Percentiles rank a stretch among this genome's conserved stretches.
Evolutionary conservation across 2,113 vertebrate genomes (phyloP).

Genomic region (Brachypteracias leptosomus): DNA sequence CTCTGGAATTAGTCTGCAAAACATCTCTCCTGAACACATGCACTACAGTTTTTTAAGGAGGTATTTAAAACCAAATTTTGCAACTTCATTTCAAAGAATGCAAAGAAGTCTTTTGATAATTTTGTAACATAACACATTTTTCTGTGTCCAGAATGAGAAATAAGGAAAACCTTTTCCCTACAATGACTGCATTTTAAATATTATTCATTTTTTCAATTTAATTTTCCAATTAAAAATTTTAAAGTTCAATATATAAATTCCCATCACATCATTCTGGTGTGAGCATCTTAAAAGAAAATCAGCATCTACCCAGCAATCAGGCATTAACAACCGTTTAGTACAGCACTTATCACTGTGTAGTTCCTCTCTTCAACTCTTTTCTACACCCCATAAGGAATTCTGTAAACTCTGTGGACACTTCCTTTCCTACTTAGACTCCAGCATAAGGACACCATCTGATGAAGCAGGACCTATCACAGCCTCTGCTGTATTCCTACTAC

Average conservation of each 20-base stretch:
- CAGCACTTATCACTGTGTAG: neutral
- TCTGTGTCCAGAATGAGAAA: neutral
- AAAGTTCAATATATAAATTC: neutral
- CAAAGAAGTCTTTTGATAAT: neutral
- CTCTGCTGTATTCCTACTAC: neutral
- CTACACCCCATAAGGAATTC: rapidly evolving
- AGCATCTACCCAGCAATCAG: neutral
- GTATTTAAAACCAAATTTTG: neutral
- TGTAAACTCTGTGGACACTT: neutral
- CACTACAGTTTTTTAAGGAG: neutral
- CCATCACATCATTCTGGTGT: neutral
- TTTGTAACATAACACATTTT: neutral
- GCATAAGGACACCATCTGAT: neutral
- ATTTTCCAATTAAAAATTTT: neutral
- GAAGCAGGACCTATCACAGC: neutral
- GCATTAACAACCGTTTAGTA: neutral
- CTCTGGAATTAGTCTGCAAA: neutral
- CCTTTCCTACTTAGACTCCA: neutral
- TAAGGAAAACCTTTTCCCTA: neutral
- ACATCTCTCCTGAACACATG: neutral
- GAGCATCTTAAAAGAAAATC: neutral
- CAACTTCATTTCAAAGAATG: neutral
- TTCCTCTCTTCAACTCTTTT: neutral
- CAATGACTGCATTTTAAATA: neutral
- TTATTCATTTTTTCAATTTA: neutral